These are phyloP conservation scores for Cricetomys ansorgei DNA, from an alignment of 2,113 vertebrate species.

Conservation along the genomic window DNA sequence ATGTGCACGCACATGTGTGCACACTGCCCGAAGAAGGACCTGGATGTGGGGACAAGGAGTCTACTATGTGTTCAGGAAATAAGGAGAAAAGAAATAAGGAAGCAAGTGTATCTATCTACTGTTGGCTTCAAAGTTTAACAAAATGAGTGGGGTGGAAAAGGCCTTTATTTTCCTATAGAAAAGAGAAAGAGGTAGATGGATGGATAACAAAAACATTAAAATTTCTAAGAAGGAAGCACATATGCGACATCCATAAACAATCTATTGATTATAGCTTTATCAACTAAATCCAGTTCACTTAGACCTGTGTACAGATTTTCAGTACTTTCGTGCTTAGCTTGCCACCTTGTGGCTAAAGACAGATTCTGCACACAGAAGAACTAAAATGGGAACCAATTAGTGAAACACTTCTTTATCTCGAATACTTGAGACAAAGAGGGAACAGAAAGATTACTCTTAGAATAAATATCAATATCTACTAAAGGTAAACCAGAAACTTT, in stretches of 20 bases:
- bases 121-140: neutral
- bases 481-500: neutral
- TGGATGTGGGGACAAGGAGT: neutral
- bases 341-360: slow-evolving; percentile 85
- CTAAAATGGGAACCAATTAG: neutral
- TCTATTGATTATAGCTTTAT: neutral
- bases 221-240: neutral
- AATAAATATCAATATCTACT: neutral
- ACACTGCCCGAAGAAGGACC: neutral
- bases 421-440: neutral
- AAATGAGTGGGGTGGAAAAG: neutral
- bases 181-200: neutral
- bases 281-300: neutral
- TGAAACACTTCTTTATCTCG: neutral
- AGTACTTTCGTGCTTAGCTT: slow-evolving; percentile 78
- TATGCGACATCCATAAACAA: neutral
- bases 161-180: neutral
- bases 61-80: neutral
- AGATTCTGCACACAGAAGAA: neutral
- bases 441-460: neutral
- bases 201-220: neutral
- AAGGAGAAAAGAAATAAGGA: neutral
- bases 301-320: neutral
- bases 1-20: too few relatives aligned
- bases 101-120: neutral